Evolutionary conservation across 2,888 invertebrate genomes (phyloP), one percentile per base, ranked within the genome.

Genomic region (Charanyca ferruginea): DNA sequence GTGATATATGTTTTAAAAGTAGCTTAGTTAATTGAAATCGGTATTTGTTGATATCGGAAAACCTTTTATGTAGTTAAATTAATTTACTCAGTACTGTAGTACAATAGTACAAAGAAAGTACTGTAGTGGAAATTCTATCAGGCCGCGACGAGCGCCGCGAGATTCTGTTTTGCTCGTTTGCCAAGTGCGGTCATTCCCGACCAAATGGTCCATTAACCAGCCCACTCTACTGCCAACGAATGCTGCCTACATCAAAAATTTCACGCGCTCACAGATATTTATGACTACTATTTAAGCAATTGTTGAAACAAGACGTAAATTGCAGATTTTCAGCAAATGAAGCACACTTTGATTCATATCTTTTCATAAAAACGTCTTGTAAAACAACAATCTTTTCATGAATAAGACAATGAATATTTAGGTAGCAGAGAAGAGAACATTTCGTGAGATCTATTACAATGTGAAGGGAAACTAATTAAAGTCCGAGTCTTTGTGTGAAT

Each of bases 401-500:
- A 52, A 45, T 38, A 22, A 18, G 8, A 52, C 16, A 44, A 63
- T 41, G 44, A 47, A 44, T 52, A 23, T 48, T 55, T 22, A 25
- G 38, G 28, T 23, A 38, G 32, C 32, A 2, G 32, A 32, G 13
- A 11, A 4, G 28, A 44, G 42, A 66, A 18, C 38, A 38, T 49
- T 66, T 66, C 35, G 44, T 67, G 60, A 60, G 68, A 69, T 71
- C 59, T 58, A 25, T 67, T 54, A 22, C 55, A 61, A 42, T 62
- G 64, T 45, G 64, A 77, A 72, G 69, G 79, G 67, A 84, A 83
- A 86, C 83, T 87, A 87, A 89, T 88, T 87, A 87, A 87, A 85
- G 74, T 81, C 44, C 54, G 63, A 77, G 63, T 73, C 79, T 87
- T 83, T 87, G 84, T 83, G 83, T 82, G 83, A 86, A 87, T 87